phyloP scores from a whole-genome alignment of 2,888 invertebrate genomes.

The Caenorhabditis virilis region DNA sequence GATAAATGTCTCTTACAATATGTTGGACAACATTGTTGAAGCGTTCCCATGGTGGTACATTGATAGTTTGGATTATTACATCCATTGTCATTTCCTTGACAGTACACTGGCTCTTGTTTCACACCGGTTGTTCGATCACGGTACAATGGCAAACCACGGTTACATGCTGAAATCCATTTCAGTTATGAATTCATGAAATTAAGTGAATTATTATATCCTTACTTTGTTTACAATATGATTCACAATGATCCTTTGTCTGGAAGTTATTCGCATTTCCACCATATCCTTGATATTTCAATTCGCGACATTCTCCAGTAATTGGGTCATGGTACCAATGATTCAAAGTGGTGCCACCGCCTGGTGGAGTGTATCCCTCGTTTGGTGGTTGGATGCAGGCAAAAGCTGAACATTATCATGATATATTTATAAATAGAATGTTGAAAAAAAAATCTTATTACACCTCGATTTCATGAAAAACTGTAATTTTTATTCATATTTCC shows the following conservation, averaged over 20 bases:
- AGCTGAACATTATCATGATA: too few species aligned
- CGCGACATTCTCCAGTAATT: conserved; percentile 65
- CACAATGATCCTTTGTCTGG: conserved; percentile 68
- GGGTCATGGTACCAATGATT: conserved; percentile 68
- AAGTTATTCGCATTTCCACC: conserved; percentile 67
- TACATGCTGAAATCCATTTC: conserved; percentile 57
- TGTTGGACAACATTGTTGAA: conserved; percentile 68
- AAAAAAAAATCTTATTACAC: too few species aligned
- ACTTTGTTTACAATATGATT: conserved; percentile 68
- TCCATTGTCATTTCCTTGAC: conserved; percentile 66
- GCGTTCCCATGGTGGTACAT: conserved; percentile 67
- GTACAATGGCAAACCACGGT: conserved; percentile 67
- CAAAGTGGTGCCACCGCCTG: conserved; percentile 66
- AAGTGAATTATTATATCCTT: conserved; percentile 40
- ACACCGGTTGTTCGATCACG: conserved; percentile 67
- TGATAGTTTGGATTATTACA: conserved; percentile 68
- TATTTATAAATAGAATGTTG: too few species aligned
- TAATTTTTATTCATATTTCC: too few species aligned
- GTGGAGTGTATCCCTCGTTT: conserved; percentile 66
- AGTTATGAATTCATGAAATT: too few species aligned
- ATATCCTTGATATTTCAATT: conserved; percentile 65
- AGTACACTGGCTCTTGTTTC: conserved; percentile 68
- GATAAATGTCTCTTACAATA: conserved; percentile 61
- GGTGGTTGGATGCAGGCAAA: conserved; percentile 68
- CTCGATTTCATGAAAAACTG: too few species aligned